Evolutionary conservation across 2,113 vertebrate species (phyloP), one percentile per base, ranked within the genome.

Genomic region (Fregata magnificens): DNA sequence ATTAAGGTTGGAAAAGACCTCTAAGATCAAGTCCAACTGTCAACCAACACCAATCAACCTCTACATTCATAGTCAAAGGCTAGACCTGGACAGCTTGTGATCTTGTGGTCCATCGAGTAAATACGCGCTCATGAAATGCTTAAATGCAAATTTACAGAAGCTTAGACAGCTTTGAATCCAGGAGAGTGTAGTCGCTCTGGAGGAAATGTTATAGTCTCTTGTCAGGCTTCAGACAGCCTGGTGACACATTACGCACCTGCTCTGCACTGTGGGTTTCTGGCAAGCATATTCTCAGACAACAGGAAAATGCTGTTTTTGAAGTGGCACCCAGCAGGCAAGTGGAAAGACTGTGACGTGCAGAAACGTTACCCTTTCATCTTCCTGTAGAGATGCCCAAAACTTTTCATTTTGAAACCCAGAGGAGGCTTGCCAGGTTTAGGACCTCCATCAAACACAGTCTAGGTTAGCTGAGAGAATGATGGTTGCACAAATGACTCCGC

Each of bases 401-500:
- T 40, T 52, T 65, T 59, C 2, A 7, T 70, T 61, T 11, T 44
- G 32, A 78, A 92, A 55, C 26, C 44, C 21, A 42, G 38, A 45
- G 26, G 34, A 53, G 81, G 58, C 28, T 45, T 45, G 12, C 13
- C 28, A 79, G 40, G 10, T 59, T 90, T 50, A 71, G 22, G 25
- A 32, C 4, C 12, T 42, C 32, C 1, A 0, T 59, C 65, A 86
- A n/a, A 78, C 29, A 36, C 11, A 22, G 53, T 32, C 40, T 69
- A 16, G 9, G 9, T 61, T 79, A 79, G n/a, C 36, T 42, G 50
- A 61, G 44, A 47, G 67, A 76, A 61, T 6, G 44, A 32, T 19
- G 3, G 25, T 45, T 86, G 40, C 13, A 32, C 40, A n/a, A 36
- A 40, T 0, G 1, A 65, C n/a, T 20, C 36, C 0, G 1, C 19